Conservation (phyloP, 2,797 vertebrate genomes). For the Spatula versicolor region DNA sequence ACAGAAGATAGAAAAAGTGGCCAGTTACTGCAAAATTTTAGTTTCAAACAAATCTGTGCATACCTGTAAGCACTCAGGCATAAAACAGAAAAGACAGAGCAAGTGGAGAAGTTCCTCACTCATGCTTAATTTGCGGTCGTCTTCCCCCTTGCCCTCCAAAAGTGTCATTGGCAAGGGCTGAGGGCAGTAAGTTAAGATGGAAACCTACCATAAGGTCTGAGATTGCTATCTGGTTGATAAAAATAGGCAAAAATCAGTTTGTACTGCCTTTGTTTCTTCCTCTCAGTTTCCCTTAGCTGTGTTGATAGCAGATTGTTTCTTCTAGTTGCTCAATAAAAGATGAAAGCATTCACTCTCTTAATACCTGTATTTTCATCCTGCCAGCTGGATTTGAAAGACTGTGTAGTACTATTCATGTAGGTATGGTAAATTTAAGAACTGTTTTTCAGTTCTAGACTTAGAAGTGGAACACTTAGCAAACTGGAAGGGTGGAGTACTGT, state of each 20-base stretch:
- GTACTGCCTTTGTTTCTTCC: not conserved
- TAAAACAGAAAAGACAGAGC: not conserved
- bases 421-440: not conserved
- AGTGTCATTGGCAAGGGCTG: not conserved
- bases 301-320: not conserved
- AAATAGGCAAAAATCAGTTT: not conserved
- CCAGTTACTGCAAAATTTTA: not conserved
- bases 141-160: not conserved
- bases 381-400: not conserved
- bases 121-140: not conserved
- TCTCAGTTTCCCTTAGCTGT: not conserved
- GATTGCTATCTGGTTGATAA: not conserved
- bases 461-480: not conserved
- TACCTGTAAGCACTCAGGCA: not conserved
- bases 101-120: not conserved
- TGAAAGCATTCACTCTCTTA: not conserved
- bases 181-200: too few species aligned
- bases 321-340: not conserved
- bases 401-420: not conserved
- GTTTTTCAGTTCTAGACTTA: not conserved
- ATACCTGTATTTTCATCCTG: accelerated
- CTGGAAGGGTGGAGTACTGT: accelerated
- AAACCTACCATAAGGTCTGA: not conserved
- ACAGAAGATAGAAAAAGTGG: not conserved
- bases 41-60: accelerated